phyloP scores from a whole-genome alignment of 2,797 vertebrate species.

The Somateria mollissima region DNA sequence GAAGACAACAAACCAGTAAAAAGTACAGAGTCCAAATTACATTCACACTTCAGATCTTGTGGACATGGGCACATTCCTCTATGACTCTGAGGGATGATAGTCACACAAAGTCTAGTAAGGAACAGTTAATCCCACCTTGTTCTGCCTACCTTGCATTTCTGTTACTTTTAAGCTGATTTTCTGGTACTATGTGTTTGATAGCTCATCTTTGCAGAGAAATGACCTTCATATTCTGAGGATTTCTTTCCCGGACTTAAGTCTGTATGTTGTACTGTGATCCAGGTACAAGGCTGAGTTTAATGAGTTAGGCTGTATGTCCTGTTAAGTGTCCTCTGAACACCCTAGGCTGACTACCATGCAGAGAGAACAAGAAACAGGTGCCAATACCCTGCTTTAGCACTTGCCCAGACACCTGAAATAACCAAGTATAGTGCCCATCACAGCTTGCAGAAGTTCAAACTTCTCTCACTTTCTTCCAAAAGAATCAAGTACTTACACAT shows the following conservation, averaged over 20 bases:
- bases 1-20: not conserved
- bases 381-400: not conserved
- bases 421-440: not conserved
- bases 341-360: not conserved
- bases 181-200: not conserved
- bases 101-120: not conserved
- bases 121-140: not conserved
- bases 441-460: not conserved
- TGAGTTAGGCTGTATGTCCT: not conserved
- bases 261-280: not conserved
- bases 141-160: not conserved
- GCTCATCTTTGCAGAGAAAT: not conserved
- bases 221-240: no score
- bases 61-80: not conserved
- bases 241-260: not conserved
- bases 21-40: not conserved
- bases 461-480: not conserved
- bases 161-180: not conserved
- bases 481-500: fast-evolving
- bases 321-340: not conserved
- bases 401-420: not conserved
- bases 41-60: not conserved
- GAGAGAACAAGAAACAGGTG: not conserved
- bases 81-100: not conserved
- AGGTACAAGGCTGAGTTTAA: not conserved